Conservation (phyloP, 1,140 invertebrate species). For the Solenopsis fugax region DNA sequence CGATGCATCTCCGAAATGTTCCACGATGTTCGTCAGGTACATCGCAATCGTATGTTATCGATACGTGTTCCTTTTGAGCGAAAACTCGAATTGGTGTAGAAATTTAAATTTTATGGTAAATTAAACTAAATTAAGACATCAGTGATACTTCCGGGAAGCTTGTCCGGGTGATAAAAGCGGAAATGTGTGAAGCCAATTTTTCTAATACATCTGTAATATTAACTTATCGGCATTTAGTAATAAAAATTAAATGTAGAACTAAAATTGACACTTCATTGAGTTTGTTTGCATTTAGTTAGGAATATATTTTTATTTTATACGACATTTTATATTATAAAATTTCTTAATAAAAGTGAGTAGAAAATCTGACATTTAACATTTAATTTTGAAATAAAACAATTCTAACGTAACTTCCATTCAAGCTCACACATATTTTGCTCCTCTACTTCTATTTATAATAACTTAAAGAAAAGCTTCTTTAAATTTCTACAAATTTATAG, state of each 20-base stretch:
- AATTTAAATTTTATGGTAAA: not conserved
- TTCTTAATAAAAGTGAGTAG: not conserved
- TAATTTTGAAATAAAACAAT: not conserved
- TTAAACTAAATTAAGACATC: not conserved
- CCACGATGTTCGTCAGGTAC: conserved; percentile 42
- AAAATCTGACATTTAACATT: not conserved
- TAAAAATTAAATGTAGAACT: conserved; percentile 12
- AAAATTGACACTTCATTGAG: not conserved
- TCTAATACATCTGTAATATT: not conserved
- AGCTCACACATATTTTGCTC: not conserved
- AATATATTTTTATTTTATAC: not conserved
- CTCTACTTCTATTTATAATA: too few species aligned
- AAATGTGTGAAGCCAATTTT: not conserved
- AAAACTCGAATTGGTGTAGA: not conserved
- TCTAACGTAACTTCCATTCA: not conserved
- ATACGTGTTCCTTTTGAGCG: conserved; percentile 26
- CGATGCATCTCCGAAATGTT: conserved; percentile 53
- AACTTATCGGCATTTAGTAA: not conserved
- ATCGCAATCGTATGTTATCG: conserved; percentile 58
- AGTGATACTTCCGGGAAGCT: not conserved
- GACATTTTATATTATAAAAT: not conserved
- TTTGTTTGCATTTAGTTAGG: not conserved
- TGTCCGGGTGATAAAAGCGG: not conserved
- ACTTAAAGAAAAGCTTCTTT: not conserved
- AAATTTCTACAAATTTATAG: not conserved